Evolutionary conservation across 2,797 vertebrate genomes (phyloP).

Genomic region (Phrynocephalus guinanensis): DNA sequence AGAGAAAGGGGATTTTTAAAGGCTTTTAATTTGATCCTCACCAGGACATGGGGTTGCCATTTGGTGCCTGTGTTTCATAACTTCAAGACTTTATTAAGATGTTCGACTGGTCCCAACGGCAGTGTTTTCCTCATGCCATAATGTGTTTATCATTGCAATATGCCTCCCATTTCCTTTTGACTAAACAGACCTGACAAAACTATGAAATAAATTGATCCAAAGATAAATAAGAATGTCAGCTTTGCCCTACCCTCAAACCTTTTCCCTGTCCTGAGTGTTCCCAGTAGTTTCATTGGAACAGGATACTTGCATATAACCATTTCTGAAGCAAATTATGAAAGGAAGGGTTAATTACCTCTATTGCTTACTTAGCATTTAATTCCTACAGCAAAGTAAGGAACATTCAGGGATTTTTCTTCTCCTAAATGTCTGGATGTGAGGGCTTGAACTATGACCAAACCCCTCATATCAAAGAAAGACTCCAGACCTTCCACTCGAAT

Average conservation of each 20-base stretch:
- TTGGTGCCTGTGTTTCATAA: conserved; percentile 64
- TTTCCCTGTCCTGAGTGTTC: neutral
- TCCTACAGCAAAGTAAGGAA: neutral
- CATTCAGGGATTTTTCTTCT: neutral
- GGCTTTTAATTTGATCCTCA: conserved; percentile 61
- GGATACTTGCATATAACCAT: neutral
- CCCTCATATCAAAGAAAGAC: neutral
- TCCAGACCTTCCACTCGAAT: neutral
- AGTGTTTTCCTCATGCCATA: conserved; percentile 40
- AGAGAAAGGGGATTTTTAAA: neutral
- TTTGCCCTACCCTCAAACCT: conserved; percentile 19
- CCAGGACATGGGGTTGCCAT: conserved; percentile 32
- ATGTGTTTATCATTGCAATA: conserved; percentile 65
- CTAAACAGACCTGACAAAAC: conserved; percentile 70
- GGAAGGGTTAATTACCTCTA: neutral
- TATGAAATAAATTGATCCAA: conserved; percentile 57
- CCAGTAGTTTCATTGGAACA: neutral
- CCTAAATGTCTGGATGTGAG: too few species aligned
- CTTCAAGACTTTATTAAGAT: conserved; percentile 37
- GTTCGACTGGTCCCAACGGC: conserved; percentile 40
- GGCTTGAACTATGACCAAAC: neutral
- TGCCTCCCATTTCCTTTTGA: conserved; percentile 67
- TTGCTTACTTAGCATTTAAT: neutral
- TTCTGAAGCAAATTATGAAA: neutral
- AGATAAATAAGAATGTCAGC: conserved; percentile 54